Evolutionary conservation across 2,888 invertebrate genomes (phyloP).

Genomic region (Pyrgus malvae): DNA sequence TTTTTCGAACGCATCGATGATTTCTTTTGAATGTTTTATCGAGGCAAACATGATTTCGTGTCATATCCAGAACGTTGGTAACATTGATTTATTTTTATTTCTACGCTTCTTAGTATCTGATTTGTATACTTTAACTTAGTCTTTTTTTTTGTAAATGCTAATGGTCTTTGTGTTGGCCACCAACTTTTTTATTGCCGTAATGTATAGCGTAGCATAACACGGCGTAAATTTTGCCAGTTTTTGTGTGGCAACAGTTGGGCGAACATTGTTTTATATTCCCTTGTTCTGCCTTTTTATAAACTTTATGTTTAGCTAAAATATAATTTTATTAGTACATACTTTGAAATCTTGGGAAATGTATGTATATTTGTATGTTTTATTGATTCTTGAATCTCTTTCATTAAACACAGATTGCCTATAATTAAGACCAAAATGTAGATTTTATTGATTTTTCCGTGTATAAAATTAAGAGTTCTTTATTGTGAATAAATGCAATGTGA

Average conservation of each 20-base stretch:
- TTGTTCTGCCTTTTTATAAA: too few species aligned
- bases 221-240: not conserved
- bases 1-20: constrained; percentile 52
- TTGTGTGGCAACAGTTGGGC: constrained; percentile 1
- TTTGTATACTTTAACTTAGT: not conserved
- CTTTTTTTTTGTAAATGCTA: not conserved
- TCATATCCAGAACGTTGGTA: constrained; percentile 12
- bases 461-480: too few species aligned
- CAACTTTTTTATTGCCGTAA: not conserved
- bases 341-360: too few species aligned
- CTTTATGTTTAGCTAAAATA: too few species aligned
- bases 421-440: too few species aligned
- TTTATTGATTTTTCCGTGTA: too few species aligned
- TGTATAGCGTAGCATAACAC: not conserved
- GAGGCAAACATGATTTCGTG: constrained; percentile 22
- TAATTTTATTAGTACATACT: too few species aligned
- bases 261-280: too few species aligned
- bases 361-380: too few species aligned
- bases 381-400: too few species aligned
- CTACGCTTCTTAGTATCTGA: not conserved
- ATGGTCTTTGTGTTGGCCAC: not conserved
- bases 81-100: not conserved
- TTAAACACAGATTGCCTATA: too few species aligned
- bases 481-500: too few species aligned
- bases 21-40: constrained; percentile 57